These are phyloP conservation scores for Ameiurus melas DNA, from an alignment of 2,113 vertebrate species.

Conservation along the genomic window DNA sequence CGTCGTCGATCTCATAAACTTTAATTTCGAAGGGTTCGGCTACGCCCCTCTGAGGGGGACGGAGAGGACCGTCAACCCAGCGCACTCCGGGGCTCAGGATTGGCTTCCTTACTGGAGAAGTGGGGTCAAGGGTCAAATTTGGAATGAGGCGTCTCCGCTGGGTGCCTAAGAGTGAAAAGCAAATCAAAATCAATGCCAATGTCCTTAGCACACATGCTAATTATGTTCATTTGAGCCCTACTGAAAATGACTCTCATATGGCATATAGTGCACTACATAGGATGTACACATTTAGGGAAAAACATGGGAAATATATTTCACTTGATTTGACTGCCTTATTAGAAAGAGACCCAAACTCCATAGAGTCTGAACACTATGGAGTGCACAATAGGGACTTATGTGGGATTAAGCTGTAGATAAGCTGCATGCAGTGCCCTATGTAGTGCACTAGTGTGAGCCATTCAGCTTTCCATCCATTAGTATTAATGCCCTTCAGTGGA, in stretches of 20 bases:
- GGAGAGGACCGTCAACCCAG: constrained; percentile 93
- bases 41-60: constrained; percentile 74
- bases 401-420: neutral
- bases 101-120: constrained; percentile 85
- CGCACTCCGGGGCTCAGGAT: constrained; percentile 79
- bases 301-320: neutral
- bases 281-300: neutral
- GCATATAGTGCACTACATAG: neutral
- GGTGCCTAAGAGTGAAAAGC: constrained; percentile 74
- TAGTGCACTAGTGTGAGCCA: neutral
- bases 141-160: constrained; percentile 91
- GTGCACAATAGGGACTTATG: neutral
- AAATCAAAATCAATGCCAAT: constrained; percentile 36
- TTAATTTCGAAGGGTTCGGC: constrained; percentile 96
- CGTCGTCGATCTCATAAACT: constrained; percentile 98
- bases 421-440: neutral
- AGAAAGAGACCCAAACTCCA: neutral
- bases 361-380: neutral
- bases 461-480: neutral
- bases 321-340: neutral
- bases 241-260: neutral
- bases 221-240: neutral
- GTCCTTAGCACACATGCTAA: neutral
- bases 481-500: neutral
- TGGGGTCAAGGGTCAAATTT: constrained; percentile 82